Base-by-base conservation (phyloP, 2,113 vertebrate genomes). In the Reinhardtius hippoglossoides region DNA sequence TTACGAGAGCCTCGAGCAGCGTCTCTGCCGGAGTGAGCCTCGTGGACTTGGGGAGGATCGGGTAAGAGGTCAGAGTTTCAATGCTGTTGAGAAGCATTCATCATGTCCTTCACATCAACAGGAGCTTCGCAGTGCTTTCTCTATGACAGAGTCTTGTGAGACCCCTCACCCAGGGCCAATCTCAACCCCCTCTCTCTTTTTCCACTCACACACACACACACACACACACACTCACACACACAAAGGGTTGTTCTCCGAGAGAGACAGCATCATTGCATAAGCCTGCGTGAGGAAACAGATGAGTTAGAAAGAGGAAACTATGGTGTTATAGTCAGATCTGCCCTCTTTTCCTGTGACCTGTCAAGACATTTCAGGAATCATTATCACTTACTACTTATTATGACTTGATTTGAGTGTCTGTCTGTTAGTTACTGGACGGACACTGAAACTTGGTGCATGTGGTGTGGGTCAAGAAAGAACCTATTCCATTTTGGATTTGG, bases 191-290 rank as follows among this genome's bases (percentile, higher is more conserved):
- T 86, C 89, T 14, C 87, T 14, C 87, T 85, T 84, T 74, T 44
- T 60, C 59, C n/a, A n/a, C n/a, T n/a, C n/a, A n/a, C n/a, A n/a
- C n/a, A n/a, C n/a, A n/a, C n/a, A n/a, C n/a, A n/a, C n/a, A n/a
- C n/a, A n/a, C n/a, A n/a, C n/a, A n/a, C n/a, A n/a, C n/a, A n/a
- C n/a, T n/a, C n/a, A n/a, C n/a, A n/a, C n/a, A n/a, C n/a, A n/a
- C n/a, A 99, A 96, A 92, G 97, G 94, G 89, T 96, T 88, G 78
- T 97, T 98, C 95, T 99, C 97, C 2, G 98, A 97, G 62, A 99
- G 96, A 86, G 98, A 98, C 93, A 99, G 95, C 98, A 99, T 99
- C 98, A 99, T 99, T 97, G 98, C 97, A 95, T 99, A 99, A 91
- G 98, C 98, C 98, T 99, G 94, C 6, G 5, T 78, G 62, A 84